Base-by-base conservation (phyloP, 2,888 invertebrate genomes). In the Hetaerina titia region DNA sequence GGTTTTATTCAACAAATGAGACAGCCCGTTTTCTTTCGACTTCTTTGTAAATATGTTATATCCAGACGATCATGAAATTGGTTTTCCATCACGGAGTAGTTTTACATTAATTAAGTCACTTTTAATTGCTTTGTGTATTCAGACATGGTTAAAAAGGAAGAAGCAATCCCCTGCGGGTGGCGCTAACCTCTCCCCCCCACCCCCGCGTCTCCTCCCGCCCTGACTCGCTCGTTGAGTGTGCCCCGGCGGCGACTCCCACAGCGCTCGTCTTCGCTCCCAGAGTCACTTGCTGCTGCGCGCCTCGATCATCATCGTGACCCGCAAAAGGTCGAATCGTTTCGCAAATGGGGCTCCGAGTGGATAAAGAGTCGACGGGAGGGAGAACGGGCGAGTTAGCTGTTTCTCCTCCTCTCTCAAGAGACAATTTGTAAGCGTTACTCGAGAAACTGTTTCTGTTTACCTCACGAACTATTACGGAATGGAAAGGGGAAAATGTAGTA, bases 251-350 rank as follows among this genome's bases (percentile, higher is more conserved):
- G 45, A 45, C 69, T 56, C 89, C 89, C 58, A n/a, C n/a, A 56
- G 22, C 89, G 56, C 89, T n/a, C 58, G 57, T 17, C 89, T n/a
- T 31, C 56, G 56, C 89, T 57, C 69, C 19, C 69, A 13, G 69
- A 19, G 22, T 22, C 69, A n/a, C 89, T 56, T 56, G 58, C 57
- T 89, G 56, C 90, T 25, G 57, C 25, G 90, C 90, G 90, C 60
- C 25, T 60, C 90, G 57, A 58, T 45, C 58, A 90, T 90, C 90
- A n/a, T 58, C 60, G 90, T 90, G 90, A 90, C 90, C 60, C 17
- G 60, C 63, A n/a, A 90, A 90, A 90, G 63, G 90, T 63, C 90
- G 60, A 90, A 60, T 90, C 90, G 60, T 90, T 90, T 90, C 90
- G 90, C 60, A 90, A 90, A 90, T 90, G 60, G 60, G 22, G 60